Percentiles rank a stretch among this genome's conserved stretches.
These are phyloP conservation scores for Fregetta grallaria DNA, from an alignment of 2,113 vertebrate species.

Conservation along the genomic window DNA sequence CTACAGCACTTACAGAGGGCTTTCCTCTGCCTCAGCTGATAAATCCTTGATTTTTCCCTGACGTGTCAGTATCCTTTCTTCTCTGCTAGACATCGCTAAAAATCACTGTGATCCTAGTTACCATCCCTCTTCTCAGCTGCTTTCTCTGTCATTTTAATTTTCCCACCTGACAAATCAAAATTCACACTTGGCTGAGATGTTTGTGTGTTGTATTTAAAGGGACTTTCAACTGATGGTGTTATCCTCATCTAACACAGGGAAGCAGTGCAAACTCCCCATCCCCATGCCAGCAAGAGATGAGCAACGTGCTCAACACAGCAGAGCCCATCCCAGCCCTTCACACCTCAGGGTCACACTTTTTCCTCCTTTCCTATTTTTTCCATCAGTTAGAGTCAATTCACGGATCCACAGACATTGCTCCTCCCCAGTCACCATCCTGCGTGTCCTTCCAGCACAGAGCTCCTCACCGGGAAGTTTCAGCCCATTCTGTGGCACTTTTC, in stretches of 20 bases:
- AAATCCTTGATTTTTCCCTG: background rate
- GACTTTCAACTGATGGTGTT: background rate
- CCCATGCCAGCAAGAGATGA: rapidly evolving
- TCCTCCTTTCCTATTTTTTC: background rate
- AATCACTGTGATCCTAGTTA: background rate
- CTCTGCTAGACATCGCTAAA: background rate
- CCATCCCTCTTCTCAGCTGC: background rate
- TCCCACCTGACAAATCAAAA: background rate
- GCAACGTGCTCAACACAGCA: background rate
- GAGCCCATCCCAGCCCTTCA: background rate
- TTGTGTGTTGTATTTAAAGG: background rate
- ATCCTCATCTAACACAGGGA: background rate
- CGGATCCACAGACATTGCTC: background rate
- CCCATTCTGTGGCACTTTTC: background rate
- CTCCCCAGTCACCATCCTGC: too few relatives aligned
- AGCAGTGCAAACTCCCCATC: background rate
- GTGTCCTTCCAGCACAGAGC: background rate
- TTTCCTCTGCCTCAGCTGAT: background rate
- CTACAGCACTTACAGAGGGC: background rate
- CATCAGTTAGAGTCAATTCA: background rate
- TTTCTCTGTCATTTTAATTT: background rate
- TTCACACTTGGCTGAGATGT: background rate
- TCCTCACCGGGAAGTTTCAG: background rate
- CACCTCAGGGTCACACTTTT: background rate
- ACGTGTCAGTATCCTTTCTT: background rate